Base-by-base conservation (phyloP, 2,888 invertebrate species). In the Sinelater perroti region DNA sequence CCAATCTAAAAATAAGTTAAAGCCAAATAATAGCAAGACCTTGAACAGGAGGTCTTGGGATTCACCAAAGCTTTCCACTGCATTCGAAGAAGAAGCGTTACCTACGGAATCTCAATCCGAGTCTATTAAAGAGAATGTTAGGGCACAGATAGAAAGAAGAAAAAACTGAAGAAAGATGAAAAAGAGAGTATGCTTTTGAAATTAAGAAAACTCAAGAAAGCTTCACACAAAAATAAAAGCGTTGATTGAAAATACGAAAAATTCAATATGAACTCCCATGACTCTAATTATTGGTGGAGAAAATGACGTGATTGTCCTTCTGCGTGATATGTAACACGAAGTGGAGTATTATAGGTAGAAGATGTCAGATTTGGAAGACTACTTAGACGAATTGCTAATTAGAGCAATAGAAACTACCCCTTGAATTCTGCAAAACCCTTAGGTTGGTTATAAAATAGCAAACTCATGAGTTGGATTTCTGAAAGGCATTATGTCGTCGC, bases 391-490 rank as follows among this genome's bases (percentile, higher is more conserved):
- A 70, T 80, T 97, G 47, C 79, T 97, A 51, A 83, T 97, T 45
- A 85, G 95, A 71, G 96, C 97, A 3, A 97, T 97, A 90, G 96
- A 97, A 79, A 91, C 90, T 10, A 93, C 93, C 49, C 97, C 97
- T 3, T 87, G 91, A 74, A 88, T 95, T 70, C 81, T 95, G 60
- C 95, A 95, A 77, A 93, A 93, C 78, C 94, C 93, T 1, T 93
- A 91, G 77, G 83, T 77, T 76, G 84, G 78, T 78, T 85, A 78
- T 79, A 82, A 78, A 70, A 60, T 76, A 56, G 68, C 70, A 13
- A 75, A 75, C 50, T 70, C 68, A 24, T 20, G 24, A n/a, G n/a
- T n/a, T n/a, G n/a, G n/a, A n/a, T n/a, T n/a, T n/a, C n/a, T n/a
- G n/a, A n/a, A n/a, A n/a, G n/a, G n/a, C n/a, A n/a, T n/a, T n/a